Percentiles rank a stretch among this genome's conserved stretches.
These are phyloP conservation scores for Chelon labrosus DNA, from an alignment of 2,797 vertebrate genomes.

Conservation along the genomic window DNA sequence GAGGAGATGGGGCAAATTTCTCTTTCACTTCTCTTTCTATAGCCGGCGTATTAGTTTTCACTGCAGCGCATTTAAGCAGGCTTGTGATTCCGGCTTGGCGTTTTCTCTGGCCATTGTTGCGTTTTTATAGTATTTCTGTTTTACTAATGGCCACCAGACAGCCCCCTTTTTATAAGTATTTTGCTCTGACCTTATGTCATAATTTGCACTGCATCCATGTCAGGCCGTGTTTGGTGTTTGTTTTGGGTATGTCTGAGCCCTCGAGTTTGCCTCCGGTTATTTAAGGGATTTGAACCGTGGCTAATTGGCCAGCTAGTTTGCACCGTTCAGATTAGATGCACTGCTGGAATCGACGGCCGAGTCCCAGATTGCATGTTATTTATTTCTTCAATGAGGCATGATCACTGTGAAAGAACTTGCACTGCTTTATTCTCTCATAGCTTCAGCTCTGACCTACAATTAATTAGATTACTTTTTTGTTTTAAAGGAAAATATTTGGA, in stretches of 20 bases:
- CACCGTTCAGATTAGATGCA: slow-evolving; percentile 79
- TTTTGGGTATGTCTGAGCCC: slow-evolving; percentile 72
- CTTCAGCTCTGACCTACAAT: slow-evolving; percentile 14
- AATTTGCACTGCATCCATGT: slow-evolving; percentile 74
- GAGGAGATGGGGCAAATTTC: slow-evolving; percentile 79
- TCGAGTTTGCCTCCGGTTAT: slow-evolving; percentile 79
- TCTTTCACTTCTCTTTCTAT: slow-evolving; percentile 81
- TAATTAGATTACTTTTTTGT: not conserved
- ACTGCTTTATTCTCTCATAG: slow-evolving; percentile 21
- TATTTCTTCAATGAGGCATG: slow-evolving; percentile 70
- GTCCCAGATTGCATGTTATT: slow-evolving; percentile 75
- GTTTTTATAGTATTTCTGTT: slow-evolving; percentile 36
- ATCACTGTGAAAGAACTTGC: slow-evolving; percentile 47
- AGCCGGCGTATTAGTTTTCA: slow-evolving; percentile 75
- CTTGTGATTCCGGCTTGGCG: slow-evolving; percentile 46
- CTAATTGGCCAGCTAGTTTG: slow-evolving; percentile 78
- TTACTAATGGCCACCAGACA: slow-evolving; percentile 66
- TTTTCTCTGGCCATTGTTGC: slow-evolving; percentile 49
- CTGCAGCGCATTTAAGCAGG: slow-evolving; percentile 64
- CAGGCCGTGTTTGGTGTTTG: slow-evolving; percentile 75
- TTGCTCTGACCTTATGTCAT: slow-evolving; percentile 63
- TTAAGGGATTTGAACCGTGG: slow-evolving; percentile 77
- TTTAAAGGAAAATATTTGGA: slow-evolving; percentile 1
- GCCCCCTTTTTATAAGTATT: slow-evolving; percentile 53
- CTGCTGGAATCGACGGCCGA: slow-evolving; percentile 75